Evolutionary conservation across 1,140 invertebrate species (phyloP).

Genomic region (Micrasema longulum): DNA sequence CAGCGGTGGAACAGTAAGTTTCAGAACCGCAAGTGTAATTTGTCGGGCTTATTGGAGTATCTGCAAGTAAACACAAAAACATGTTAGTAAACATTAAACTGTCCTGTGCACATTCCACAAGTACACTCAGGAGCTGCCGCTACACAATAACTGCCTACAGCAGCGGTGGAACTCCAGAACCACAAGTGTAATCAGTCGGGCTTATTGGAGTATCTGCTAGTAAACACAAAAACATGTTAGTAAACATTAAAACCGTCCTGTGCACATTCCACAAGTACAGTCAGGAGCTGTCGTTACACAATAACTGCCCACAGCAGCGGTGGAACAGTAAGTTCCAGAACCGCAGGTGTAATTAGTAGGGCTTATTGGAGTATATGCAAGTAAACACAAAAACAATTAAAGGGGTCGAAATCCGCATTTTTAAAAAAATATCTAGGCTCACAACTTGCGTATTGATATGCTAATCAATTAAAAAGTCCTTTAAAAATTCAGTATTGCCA

Average conservation of each 20-base stretch:
- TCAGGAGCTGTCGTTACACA: neutral
- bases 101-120: neutral
- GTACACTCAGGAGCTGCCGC: neutral
- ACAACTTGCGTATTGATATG: neutral
- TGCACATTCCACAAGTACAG: neutral
- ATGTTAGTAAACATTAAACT: neutral
- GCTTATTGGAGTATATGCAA: too few relatives aligned
- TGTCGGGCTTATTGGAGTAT: neutral
- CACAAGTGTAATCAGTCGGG: neutral
- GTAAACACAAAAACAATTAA: too few relatives aligned
- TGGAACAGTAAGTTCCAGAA: neutral
- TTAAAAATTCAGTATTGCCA: neutral
- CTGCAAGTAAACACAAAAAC: constrained; percentile 21
- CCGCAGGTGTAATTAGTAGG: too few relatives aligned
- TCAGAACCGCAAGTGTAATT: neutral
- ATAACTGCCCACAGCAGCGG: neutral
- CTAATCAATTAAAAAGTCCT: neutral
- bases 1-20: neutral
- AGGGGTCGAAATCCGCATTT: neutral
- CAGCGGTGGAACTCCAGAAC: neutral
- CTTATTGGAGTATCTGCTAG: neutral
- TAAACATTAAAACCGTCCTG: neutral
- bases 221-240: too few relatives aligned
- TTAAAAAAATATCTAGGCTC: neutral
- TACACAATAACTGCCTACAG: neutral